phyloP scores from a whole-genome alignment of 2,797 vertebrate genomes.

The Todus mexicanus region DNA sequence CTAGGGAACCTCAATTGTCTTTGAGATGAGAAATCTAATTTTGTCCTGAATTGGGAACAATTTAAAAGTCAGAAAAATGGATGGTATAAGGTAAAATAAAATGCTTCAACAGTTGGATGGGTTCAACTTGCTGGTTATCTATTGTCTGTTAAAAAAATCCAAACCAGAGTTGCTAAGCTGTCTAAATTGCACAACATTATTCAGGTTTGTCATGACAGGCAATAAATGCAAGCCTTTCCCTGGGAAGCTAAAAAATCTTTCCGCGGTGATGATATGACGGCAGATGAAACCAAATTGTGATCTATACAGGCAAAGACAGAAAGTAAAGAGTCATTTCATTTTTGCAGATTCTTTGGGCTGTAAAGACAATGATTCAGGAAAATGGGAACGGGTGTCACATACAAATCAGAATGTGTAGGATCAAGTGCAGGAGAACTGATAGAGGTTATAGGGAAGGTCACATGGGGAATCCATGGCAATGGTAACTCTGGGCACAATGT shows the following conservation, averaged over 20 bases:
- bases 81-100: not conserved
- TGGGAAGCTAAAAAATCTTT: not conserved
- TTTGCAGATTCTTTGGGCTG: not conserved
- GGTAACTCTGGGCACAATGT: not conserved
- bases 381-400: not conserved
- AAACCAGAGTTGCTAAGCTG: not conserved
- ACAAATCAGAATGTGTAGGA: not conserved
- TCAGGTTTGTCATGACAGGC: not conserved
- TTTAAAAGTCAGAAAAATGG: not conserved
- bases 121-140: not conserved
- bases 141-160: not conserved
- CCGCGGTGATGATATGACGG: not conserved
- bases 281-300: not conserved
- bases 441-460: not conserved
- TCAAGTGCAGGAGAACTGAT: not conserved
- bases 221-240: not conserved
- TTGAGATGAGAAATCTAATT: not conserved
- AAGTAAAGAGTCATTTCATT: not conserved
- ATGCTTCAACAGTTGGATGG: fast-evolving
- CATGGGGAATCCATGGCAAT: not conserved
- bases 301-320: not conserved
- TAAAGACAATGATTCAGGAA: not conserved
- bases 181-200: not conserved
- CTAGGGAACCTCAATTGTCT: not conserved
- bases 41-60: not conserved